These are phyloP conservation scores for Clusia tigrina DNA, from an alignment of 2,888 invertebrate species.

Conservation along the genomic window DNA sequence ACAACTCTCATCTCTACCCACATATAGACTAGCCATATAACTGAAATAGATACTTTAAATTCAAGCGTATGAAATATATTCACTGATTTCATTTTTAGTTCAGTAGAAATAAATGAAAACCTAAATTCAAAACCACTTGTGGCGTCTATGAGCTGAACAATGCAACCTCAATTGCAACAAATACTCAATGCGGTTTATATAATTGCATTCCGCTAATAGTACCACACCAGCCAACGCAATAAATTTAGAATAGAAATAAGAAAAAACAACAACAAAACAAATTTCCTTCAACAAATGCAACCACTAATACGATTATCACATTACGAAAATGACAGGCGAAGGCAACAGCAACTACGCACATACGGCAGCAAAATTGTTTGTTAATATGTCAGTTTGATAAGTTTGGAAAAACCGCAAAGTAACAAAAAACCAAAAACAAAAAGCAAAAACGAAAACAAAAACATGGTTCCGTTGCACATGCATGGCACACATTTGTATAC, in stretches of 20 bases:
- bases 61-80: no score
- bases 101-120: no score
- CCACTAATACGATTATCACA: constrained; percentile 3
- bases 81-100: no score
- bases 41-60: no score
- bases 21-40: no score
- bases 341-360: constrained; percentile 1
- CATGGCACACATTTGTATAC: not conserved
- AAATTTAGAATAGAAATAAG: no score
- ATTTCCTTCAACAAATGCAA: constrained; percentile 8
- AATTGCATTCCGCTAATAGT: not conserved
- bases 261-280: not conserved
- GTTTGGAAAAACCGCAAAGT: not conserved
- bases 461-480: no score
- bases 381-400: not conserved
- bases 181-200: not conserved
- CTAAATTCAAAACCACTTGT: no score
- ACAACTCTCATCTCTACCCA: no score
- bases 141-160: no score
- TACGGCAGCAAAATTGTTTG: no score
- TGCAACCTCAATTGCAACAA: constrained; percentile 3
- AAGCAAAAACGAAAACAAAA: no score
- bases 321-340: not conserved
- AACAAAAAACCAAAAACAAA: not conserved
- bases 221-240: not conserved